These are phyloP conservation scores for Mobula hypostoma DNA, from an alignment of 2,113 vertebrate genomes.

Conservation along the genomic window DNA sequence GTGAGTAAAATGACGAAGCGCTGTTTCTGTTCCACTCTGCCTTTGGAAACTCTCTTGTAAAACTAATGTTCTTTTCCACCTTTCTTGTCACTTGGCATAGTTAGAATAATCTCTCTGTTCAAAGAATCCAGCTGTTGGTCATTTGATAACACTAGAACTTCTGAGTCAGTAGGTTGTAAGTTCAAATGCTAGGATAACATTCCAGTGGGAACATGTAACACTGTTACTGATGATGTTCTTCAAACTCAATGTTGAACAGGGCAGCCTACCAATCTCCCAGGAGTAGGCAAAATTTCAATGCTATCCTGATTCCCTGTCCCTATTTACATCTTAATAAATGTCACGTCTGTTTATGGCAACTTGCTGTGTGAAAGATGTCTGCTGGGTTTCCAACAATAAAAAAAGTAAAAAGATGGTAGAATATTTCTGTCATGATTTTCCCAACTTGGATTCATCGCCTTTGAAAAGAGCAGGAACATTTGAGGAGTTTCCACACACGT, in stretches of 20 bases:
- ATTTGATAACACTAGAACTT: no score
- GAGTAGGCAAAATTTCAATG: background rate
- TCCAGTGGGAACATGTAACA: no score
- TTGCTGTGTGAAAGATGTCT: background rate
- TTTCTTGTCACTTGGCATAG: background rate
- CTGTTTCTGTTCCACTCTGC: background rate
- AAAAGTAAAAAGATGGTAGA: background rate
- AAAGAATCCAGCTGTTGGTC: no score
- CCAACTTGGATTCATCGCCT: background rate
- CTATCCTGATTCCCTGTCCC: background rate
- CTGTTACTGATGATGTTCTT: no score
- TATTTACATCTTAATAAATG: background rate
- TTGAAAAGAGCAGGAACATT: background rate
- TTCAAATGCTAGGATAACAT: no score
- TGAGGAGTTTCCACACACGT: background rate
- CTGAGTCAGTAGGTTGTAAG: no score
- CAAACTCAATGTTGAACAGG: no score
- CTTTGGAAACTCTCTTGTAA: background rate
- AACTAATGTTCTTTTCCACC: background rate
- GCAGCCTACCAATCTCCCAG: no score
- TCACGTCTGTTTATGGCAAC: background rate
- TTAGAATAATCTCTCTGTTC: background rate
- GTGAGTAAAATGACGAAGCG: background rate
- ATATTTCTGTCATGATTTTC: no score
- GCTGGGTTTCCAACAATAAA: background rate